These are phyloP conservation scores for Eudyptes chrysolophus DNA, from an alignment of 2,113 vertebrate species.

Conservation along the genomic window DNA sequence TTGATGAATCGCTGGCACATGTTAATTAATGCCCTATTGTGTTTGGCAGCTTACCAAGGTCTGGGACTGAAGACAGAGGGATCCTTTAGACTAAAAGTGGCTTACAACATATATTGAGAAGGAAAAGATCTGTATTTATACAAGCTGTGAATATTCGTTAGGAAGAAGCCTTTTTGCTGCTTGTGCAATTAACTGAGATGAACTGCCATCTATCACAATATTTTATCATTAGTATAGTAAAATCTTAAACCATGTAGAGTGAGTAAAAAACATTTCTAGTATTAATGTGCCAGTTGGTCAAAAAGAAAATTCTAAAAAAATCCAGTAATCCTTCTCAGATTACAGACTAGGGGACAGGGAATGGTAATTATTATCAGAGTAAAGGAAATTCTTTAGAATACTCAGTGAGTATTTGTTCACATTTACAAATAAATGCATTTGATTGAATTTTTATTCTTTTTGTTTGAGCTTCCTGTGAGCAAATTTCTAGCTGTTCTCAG, in stretches of 20 bases:
- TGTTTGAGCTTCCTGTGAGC: not conserved
- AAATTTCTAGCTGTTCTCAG: not conserved
- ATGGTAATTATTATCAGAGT: not conserved
- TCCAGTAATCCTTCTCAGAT: not conserved
- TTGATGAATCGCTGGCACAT: conserved; percentile 73
- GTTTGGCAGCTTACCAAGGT: conserved; percentile 71
- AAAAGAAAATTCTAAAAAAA: not conserved
- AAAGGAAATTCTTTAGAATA: not conserved
- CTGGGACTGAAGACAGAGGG: conserved; percentile 60
- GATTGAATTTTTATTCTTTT: not conserved
- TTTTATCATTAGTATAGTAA: conserved; percentile 57
- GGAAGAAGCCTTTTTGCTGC: conserved; percentile 59
- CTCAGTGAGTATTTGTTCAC: not conserved
- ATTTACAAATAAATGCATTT: not conserved
- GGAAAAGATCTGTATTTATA: conserved; percentile 64
- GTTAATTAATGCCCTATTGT: conserved; percentile 78
- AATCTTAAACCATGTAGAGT: conserved; percentile 4
- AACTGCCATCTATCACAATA: conserved; percentile 74
- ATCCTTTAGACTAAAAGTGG: conserved; percentile 66
- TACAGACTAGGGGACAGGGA: not conserved
- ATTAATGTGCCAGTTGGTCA: not conserved
- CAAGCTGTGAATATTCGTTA: conserved; percentile 59
- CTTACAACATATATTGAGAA: conserved; percentile 62
- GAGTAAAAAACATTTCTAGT: not conserved
- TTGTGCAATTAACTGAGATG: conserved; percentile 57